Evolutionary conservation across 2,113 vertebrate species (phyloP), one percentile per base, ranked within the genome.

Genomic region (Megaptera novaeangliae): DNA sequence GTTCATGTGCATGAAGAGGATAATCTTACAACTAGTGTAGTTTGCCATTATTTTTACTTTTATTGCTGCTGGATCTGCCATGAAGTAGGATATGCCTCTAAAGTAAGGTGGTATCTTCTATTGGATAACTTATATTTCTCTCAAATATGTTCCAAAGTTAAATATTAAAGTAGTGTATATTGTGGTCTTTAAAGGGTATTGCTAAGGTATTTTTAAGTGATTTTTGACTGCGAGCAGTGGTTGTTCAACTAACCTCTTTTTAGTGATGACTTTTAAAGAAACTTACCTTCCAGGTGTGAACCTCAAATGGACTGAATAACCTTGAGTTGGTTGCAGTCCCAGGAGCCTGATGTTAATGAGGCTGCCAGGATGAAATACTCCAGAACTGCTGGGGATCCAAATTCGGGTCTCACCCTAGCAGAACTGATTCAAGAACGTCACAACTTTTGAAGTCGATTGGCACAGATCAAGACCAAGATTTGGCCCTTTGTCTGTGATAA

Each of bases 231-330:
- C 41, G 31, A 89, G 75, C 94, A 85, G 86, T 97, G 94, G 97
- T 94, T 95, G 95, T 97, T 98, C 86, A 96, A 96, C 91, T 98
- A 97, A 97, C 95, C 88, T 98, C 91, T 97, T 93, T 95, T 94
- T 97, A 97, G 96, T 96, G 94, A 98, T 98, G 97, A 98, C 96
- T 98, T 91, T 97, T 97, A 97, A 97, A 98, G 97, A 97, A 96
- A 98, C 97, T 98, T 98, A 97, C 97, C 96, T 98, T 98, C 97
- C 97, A 98, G 98, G 97, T 98, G 94, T 98, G 97, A 98, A 94
- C 96, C 96, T 98, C 98, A 97, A 77, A 88, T 94, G 96, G 97
- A 96, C 98, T 98, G 95, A 98, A 77, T 97, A 98, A 98, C 97
- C 97, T 85, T 98, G 98, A 97, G 97, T 98, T 97, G 97, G 97